Evolutionary conservation across 1,140 invertebrate genomes (phyloP).

Genomic region (Drosophila bocki): DNA sequence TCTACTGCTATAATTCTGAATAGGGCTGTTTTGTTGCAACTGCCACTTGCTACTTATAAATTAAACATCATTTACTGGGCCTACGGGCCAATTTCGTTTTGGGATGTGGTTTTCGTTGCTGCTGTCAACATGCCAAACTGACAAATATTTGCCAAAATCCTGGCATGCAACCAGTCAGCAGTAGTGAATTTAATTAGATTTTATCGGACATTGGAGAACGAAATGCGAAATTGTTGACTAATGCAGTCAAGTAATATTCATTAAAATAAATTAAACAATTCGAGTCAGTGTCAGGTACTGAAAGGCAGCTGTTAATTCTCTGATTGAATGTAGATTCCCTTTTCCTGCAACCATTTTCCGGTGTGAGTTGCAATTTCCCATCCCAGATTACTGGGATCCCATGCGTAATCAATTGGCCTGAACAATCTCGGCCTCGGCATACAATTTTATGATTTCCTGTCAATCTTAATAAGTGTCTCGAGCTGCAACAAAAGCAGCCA

Average conservation of each 20-base stretch:
- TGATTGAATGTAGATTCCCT: slow-evolving; percentile 5
- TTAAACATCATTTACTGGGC: slow-evolving; percentile 62
- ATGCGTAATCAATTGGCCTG: slow-evolving; percentile 57
- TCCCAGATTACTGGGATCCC: background rate
- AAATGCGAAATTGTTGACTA: slow-evolving; percentile 32
- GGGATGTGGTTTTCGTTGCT: slow-evolving; percentile 64
- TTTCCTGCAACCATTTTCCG: background rate
- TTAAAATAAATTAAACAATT: slow-evolving; percentile 55
- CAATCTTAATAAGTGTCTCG: slow-evolving; percentile 68
- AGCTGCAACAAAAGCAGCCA: slow-evolving; percentile 30
- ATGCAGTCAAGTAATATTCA: slow-evolving; percentile 73
- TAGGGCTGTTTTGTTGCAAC: slow-evolving; percentile 5
- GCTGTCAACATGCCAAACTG: slow-evolving; percentile 72
- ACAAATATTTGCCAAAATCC: slow-evolving; percentile 74
- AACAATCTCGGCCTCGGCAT: slow-evolving; percentile 61
- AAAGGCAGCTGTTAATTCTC: slow-evolving; percentile 14
- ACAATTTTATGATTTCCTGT: slow-evolving; percentile 79
- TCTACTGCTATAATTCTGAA: background rate
- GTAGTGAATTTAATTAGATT: slow-evolving; percentile 79
- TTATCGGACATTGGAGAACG: slow-evolving; percentile 40
- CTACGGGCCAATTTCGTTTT: slow-evolving; percentile 39
- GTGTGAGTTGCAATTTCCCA: slow-evolving; percentile 23
- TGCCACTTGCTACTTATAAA: slow-evolving; percentile 37
- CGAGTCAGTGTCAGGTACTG: background rate
- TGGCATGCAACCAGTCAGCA: slow-evolving; percentile 35